phyloP scores from a whole-genome alignment of 2,797 vertebrate genomes.

The Dendrocincla fuliginosa region DNA sequence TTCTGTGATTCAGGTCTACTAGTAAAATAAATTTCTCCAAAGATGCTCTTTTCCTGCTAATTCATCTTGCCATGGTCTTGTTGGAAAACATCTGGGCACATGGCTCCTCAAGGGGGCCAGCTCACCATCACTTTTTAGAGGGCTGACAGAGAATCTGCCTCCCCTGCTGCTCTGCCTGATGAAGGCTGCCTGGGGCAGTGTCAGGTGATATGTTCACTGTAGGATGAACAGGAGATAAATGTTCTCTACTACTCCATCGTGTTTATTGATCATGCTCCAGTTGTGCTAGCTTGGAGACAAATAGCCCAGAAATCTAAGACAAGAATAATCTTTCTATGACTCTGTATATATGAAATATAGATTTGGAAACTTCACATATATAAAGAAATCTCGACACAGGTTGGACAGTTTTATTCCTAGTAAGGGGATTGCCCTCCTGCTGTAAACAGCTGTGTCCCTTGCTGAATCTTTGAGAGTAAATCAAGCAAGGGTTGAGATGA shows the following conservation, averaged over 20 bases:
- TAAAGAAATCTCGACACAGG: background rate
- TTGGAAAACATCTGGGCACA: background rate
- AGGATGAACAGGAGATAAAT: background rate
- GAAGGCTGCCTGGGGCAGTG: background rate
- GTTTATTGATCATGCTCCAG: background rate
- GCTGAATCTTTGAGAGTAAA: background rate
- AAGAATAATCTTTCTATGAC: background rate
- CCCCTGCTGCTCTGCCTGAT: background rate
- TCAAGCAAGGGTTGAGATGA: accelerated
- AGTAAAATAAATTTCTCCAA: background rate
- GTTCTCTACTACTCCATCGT: background rate
- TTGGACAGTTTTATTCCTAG: background rate
- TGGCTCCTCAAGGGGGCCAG: background rate
- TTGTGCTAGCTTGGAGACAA: background rate
- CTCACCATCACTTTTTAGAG: background rate
- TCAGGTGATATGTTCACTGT: background rate
- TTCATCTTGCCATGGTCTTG: background rate
- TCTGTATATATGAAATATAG: background rate
- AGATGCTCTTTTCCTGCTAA: background rate
- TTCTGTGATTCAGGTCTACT: background rate
- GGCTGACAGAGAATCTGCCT: background rate
- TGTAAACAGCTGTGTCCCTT: background rate
- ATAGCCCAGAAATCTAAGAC: background rate
- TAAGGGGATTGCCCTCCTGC: background rate
- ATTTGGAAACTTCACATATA: background rate